Evolutionary conservation across 2,888 invertebrate genomes (phyloP).

Genomic region (Epinotia ramella): DNA sequence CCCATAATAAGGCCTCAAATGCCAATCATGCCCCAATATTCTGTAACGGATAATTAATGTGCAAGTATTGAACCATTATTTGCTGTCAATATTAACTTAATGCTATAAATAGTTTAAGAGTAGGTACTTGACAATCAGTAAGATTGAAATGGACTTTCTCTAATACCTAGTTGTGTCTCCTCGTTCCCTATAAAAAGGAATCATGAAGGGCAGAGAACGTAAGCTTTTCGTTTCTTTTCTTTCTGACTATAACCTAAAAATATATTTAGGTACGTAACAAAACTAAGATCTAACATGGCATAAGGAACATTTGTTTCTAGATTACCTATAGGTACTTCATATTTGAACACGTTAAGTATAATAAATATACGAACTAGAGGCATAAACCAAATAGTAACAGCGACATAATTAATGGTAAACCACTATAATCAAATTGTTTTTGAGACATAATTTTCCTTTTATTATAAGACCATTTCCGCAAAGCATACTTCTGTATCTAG

Average conservation of each 20-base stretch:
- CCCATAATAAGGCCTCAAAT: conserved; percentile 63
- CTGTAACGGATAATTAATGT: conserved; percentile 48
- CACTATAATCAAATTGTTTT: not conserved
- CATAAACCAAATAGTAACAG: too few relatives aligned
- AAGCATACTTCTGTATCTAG: conserved; percentile 9
- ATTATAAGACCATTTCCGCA: conserved; percentile 2
- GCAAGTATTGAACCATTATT: conserved; percentile 27
- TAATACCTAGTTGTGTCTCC: not conserved
- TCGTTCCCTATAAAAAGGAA: too few relatives aligned
- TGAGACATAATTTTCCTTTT: not conserved
- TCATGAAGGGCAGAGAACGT: too few relatives aligned
- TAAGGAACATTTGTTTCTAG: too few relatives aligned
- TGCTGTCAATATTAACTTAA: conserved; percentile 19
- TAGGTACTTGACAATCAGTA: not conserved
- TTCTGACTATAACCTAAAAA: too few relatives aligned
- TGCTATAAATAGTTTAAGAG: conserved; percentile 2
- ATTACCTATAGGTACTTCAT: too few relatives aligned
- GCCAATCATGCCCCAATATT: conserved; percentile 58
- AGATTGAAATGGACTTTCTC: not conserved
- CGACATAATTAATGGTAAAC: not conserved
- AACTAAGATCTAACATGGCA: too few relatives aligned
- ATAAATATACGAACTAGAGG: too few relatives aligned
- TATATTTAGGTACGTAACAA: too few relatives aligned
- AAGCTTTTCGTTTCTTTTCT: too few relatives aligned
- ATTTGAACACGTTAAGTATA: too few relatives aligned